Conservation (phyloP, 1,140 invertebrate genomes). For the Dreissena rostriformis region DNA sequence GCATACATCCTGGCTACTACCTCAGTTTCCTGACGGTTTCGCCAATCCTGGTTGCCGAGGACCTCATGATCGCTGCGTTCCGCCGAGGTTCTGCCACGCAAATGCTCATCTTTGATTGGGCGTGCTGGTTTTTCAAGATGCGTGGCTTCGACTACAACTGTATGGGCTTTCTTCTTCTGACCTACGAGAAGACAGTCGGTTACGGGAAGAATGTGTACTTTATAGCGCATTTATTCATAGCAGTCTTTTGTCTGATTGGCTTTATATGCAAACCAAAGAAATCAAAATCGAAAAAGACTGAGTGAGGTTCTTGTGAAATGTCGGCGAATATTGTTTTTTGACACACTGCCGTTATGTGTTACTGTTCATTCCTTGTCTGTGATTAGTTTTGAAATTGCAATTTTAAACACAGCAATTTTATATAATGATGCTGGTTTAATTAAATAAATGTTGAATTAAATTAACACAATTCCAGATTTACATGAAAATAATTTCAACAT, state of each 20-base stretch:
- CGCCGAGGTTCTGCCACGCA: conserved; percentile 67
- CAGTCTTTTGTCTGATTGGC: conserved; percentile 79
- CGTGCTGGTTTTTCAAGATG: conserved; percentile 91
- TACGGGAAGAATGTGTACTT: conserved; percentile 93
- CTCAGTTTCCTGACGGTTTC: conserved; percentile 94
- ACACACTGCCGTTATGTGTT: no score
- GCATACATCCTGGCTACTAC: conserved; percentile 95
- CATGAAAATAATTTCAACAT: no score
- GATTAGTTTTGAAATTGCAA: no score
- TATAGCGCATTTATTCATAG: conserved; percentile 84
- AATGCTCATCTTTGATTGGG: conserved; percentile 76
- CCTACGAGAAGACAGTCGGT: conserved; percentile 87
- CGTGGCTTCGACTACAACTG: conserved; percentile 95
- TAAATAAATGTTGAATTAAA: no score
- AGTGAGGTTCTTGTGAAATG: not conserved
- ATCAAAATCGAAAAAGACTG: conserved; percentile 32
- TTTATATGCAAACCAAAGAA: conserved; percentile 54
- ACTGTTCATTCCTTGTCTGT: no score
- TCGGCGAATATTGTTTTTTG: no score
- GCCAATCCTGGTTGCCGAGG: conserved; percentile 92
- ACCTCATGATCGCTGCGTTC: conserved; percentile 89
- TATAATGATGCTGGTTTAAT: no score
- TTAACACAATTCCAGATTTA: no score
- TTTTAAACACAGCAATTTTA: no score
- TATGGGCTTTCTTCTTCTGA: conserved; percentile 91